These are phyloP conservation scores for Silurus meridionalis DNA, from an alignment of 2,113 vertebrate genomes.

Conservation along the genomic window DNA sequence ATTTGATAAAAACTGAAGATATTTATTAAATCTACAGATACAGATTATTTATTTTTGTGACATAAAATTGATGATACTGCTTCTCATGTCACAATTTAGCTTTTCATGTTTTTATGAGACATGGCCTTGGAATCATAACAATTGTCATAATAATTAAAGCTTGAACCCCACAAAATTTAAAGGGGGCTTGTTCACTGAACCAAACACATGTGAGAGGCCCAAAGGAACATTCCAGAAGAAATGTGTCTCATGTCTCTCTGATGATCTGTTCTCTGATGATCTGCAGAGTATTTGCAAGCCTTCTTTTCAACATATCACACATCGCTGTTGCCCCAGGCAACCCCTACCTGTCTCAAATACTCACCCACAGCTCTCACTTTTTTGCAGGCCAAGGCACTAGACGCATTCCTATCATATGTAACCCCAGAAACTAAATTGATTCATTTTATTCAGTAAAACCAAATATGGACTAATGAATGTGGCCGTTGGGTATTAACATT, in stretches of 20 bases:
- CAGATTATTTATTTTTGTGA: constrained; percentile 19
- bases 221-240: constrained; percentile 54
- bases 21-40: constrained; percentile 20
- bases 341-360: constrained; percentile 13
- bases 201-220: constrained; percentile 40
- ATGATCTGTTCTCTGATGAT: constrained; percentile 29
- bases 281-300: constrained; percentile 12
- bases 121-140: constrained; percentile 40
- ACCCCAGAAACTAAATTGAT: constrained; percentile 21
- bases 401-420: neutral
- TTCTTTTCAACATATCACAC: constrained; percentile 24
- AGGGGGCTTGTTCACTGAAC: constrained; percentile 4
- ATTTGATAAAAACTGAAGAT: constrained; percentile 15
- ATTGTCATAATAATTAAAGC: constrained; percentile 34
- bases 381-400: constrained; percentile 2
- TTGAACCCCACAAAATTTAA: constrained; percentile 40
- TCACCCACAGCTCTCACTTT: neutral
- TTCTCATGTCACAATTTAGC: constrained; percentile 38
- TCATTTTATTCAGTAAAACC: constrained; percentile 21
- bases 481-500: constrained; percentile 12
- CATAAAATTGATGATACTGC: constrained; percentile 42
- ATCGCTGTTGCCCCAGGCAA: constrained; percentile 31
- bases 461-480: constrained; percentile 20
- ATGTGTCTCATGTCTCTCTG: constrained; percentile 45
- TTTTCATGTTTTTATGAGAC: constrained; percentile 47